Conservation (phyloP, 2,888 invertebrate genomes). For the Cataglyphis rosenhaueri region DNA sequence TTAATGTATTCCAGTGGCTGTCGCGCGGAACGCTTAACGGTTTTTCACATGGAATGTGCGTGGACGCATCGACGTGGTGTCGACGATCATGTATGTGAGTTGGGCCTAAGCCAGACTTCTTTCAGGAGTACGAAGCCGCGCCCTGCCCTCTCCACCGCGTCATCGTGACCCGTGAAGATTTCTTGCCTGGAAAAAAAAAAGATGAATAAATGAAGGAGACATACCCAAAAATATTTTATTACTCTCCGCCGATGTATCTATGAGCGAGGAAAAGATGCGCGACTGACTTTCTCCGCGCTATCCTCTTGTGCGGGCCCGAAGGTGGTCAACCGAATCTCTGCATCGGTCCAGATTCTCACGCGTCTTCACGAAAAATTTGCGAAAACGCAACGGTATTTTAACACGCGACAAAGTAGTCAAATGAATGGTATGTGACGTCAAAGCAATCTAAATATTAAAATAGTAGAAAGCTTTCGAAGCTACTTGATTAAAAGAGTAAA, state of each 20-base stretch:
- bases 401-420: neutral
- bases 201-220: constrained; percentile 43
- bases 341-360: constrained; percentile 13
- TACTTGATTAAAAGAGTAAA: neutral
- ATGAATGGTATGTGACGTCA: neutral
- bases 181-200: constrained; percentile 70
- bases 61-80: constrained; percentile 63
- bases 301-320: constrained; percentile 27
- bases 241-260: constrained; percentile 19
- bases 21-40: constrained; percentile 83
- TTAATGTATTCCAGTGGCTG: constrained; percentile 75
- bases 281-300: constrained; percentile 69
- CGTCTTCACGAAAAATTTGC: constrained; percentile 14
- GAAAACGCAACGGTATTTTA: constrained; percentile 1
- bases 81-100: constrained; percentile 75
- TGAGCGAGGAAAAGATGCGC: constrained; percentile 44
- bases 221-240: constrained; percentile 38
- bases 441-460: neutral
- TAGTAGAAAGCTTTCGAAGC: neutral
- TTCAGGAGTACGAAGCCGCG: constrained; percentile 79
- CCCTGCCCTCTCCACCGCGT: constrained; percentile 71
- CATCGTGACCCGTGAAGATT: constrained; percentile 82
- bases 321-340: constrained; percentile 54
- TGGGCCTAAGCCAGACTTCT: constrained; percentile 82
- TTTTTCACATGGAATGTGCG: constrained; percentile 84